phyloP scores from a whole-genome alignment of 2,797 vertebrate genomes.

The Astyanax mexicanus region DNA sequence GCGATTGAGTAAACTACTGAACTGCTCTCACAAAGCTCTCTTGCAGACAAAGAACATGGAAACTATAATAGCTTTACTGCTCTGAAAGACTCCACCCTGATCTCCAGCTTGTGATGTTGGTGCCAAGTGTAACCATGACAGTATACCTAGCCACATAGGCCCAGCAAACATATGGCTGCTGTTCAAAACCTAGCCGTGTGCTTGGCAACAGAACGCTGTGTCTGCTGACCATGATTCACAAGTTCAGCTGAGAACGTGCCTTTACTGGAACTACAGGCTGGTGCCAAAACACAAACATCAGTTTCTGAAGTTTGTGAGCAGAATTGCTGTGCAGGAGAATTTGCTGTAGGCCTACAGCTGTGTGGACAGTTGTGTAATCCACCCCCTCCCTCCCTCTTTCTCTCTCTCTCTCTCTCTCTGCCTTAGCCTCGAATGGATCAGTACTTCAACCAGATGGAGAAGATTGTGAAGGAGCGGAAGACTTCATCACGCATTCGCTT shows the following conservation, averaged over 20 bases:
- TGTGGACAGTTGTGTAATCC: background rate
- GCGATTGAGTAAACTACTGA: background rate
- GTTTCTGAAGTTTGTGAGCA: background rate
- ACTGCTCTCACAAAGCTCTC: too few species aligned
- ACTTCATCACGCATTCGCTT: slow-evolving; percentile 89
- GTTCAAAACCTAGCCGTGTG: background rate
- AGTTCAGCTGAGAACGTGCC: slow-evolving; percentile 1
- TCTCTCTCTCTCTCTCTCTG: slow-evolving; percentile 52
- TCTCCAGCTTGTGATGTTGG: slow-evolving; percentile 12
- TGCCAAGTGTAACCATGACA: slow-evolving; percentile 10
- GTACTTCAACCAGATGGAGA: slow-evolving; percentile 91
- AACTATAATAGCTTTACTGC: background rate
- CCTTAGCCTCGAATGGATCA: slow-evolving; percentile 88
- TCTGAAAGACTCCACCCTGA: background rate
- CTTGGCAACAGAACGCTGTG: slow-evolving; percentile 7
- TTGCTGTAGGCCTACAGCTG: background rate
- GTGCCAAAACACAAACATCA: background rate
- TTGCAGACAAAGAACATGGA: too few species aligned
- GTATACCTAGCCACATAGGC: slow-evolving; percentile 1
- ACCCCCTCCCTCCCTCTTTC: background rate
- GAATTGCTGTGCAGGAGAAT: background rate
- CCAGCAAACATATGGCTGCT: background rate
- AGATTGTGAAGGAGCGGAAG: slow-evolving; percentile 90
- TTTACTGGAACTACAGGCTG: background rate
- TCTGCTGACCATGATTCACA: background rate